These are phyloP conservation scores for Philypnodon macrostomus DNA, from an alignment of 2,797 vertebrate genomes.

Conservation along the genomic window DNA sequence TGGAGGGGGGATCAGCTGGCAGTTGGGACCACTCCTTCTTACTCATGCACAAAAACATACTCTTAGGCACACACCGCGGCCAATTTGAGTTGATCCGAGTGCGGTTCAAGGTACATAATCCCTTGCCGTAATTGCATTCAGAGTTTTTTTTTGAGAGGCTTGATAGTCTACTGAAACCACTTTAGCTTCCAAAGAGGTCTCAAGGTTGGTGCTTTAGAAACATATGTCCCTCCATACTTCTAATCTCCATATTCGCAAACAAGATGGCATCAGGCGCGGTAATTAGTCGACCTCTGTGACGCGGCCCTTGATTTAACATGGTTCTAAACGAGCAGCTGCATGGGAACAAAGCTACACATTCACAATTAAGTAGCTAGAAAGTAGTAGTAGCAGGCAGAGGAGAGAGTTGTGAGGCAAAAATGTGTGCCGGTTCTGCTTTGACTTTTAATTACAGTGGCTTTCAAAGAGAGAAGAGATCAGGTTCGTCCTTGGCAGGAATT, in stretches of 20 bases:
- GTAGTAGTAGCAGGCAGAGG: neutral
- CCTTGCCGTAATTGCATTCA: conserved; percentile 61
- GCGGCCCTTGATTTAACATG: conserved; percentile 50
- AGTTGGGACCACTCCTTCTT: conserved; percentile 40
- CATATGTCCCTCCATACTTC: conserved; percentile 46
- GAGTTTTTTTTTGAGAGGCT: conserved; percentile 36
- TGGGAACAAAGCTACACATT: conserved; percentile 12
- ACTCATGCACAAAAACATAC: conserved; percentile 43
- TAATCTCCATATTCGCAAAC: conserved; percentile 65
- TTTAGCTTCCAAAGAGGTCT: conserved; percentile 7
- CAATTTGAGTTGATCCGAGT: conserved; percentile 51
- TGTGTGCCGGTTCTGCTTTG: conserved; percentile 34
- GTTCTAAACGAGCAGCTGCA: conserved; percentile 49
- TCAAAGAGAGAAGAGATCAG: conserved; percentile 39
- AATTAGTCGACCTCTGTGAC: conserved; percentile 49
- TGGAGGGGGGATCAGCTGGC: conserved; percentile 52
- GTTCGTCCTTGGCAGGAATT: conserved; percentile 52
- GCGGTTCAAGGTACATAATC: conserved; percentile 56
- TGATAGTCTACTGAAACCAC: conserved; percentile 9
- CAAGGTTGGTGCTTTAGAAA: conserved; percentile 56
- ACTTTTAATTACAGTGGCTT: conserved; percentile 53
- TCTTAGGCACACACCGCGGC: conserved; percentile 60
- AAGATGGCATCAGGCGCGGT: conserved; percentile 38
- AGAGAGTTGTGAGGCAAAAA: conserved; percentile 28
- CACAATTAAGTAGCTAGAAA: conserved; percentile 5